Base-by-base conservation (phyloP, 2,888 invertebrate genomes). In the Notodromas monacha region DNA sequence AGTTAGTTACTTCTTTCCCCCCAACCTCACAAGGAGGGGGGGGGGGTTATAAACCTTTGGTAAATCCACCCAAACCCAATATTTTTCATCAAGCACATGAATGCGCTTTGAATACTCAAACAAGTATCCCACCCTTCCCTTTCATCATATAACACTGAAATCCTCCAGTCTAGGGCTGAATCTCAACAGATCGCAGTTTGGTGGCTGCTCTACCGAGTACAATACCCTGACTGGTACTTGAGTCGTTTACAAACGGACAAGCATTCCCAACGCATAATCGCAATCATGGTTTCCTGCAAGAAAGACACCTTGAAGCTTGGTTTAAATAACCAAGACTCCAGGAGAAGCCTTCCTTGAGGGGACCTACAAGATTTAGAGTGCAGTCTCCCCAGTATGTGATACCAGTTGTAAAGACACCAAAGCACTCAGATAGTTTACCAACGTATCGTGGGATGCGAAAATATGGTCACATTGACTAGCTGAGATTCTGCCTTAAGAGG, bases 191-290 rank as follows among this genome's bases (percentile, higher is more conserved):
- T 59, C 54, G 57, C 57, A 58, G 54, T 51, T 49, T 51, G 52
- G 47, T 45, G 50, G 52, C 57, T 55, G 55, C 56, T 57, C 56
- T 56, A 54, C 55, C 51, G 54, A 47, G 49, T 57, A 57, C 57
- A 54, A 56, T 54, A 57, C 57, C 57, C 56, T 52, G 58, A 54
- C 56, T 51, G 52, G 55, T 52, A 56, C 50, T 39, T 48, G 56
- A 55, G 57, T 60, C 57, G 58, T 60, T 52, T 60, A 48, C 58
- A 56, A 51, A 56, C 54, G 56, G 58, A 59, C 57, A 56, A 49
- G 52, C 55, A 53, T 53, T 50, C 51, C 52, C 48, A 52, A 55
- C 33, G 35, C 38, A 34, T 21, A 8, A n/a, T n/a, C 8, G n/a
- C 8, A 8, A n/a, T 21, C 21, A 8, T n/a, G n/a, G n/a, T 21